phyloP scores from a whole-genome alignment of 2,797 vertebrate genomes.

The Nasua narica region DNA sequence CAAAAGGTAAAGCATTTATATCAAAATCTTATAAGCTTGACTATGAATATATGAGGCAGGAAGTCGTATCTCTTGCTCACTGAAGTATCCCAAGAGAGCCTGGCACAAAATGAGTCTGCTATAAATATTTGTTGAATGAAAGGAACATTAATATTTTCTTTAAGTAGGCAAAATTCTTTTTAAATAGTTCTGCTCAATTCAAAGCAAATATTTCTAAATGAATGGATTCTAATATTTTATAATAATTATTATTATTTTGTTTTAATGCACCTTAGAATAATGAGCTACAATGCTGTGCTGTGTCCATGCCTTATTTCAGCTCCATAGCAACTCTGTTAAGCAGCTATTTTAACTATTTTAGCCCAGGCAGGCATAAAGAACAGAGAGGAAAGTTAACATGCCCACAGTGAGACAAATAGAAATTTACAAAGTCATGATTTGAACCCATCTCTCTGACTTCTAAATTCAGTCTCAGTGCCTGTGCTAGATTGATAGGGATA shows the following conservation, averaged over 20 bases:
- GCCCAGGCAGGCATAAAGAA: accelerated
- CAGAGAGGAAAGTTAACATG: not conserved
- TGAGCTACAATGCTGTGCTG: not conserved
- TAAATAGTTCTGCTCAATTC: not conserved
- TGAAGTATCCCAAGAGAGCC: not conserved
- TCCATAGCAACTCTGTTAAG: not conserved
- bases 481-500: not conserved
- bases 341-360: not conserved
- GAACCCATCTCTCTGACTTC: not conserved
- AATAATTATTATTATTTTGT: not conserved
- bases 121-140: not conserved
- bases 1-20: not conserved
- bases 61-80: not conserved
- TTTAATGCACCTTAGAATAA: not conserved
- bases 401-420: not conserved
- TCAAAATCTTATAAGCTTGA: not conserved
- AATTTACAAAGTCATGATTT: not conserved
- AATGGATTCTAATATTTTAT: not conserved
- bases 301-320: not conserved
- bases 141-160: not conserved
- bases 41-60: not conserved
- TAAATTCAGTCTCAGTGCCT: not conserved
- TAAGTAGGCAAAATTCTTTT: not conserved
- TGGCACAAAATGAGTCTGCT: not conserved
- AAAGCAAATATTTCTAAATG: slow-evolving; percentile 30